Evolutionary conservation across 2,113 vertebrate species (phyloP), one percentile per base, ranked within the genome.

Genomic region (Poecilia latipinna): DNA sequence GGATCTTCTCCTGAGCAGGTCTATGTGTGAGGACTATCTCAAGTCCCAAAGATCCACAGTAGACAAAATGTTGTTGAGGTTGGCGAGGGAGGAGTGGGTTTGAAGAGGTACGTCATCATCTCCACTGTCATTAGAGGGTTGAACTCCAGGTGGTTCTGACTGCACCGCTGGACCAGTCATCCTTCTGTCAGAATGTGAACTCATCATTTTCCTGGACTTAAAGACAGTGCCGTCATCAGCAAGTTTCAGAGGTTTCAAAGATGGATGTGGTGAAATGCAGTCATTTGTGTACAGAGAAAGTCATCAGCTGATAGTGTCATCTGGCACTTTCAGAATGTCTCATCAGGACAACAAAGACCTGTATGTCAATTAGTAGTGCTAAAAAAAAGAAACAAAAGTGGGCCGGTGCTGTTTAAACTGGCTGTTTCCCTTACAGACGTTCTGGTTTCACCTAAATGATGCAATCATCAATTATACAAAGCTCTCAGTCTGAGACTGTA

Each of bases 391-490:
- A 85, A 29, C 2, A 29, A 29, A 29, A 91, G 68, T 84, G 85
- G 88, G 85, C 39, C 86, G 84, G 0, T 10, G 31, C 39, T 42
- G 73, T 63, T 82, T 74, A 60, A 75, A 80, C 75, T 72, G 67
- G 78, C 71, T 76, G 76, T 51, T 2, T 35, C 1, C 65, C 48
- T 78, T 57, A 57, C 32, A 75, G 66, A 72, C 71, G 1, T 70
- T 75, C 28, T 75, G 69, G 29, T 77, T 72, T 37, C 54, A 42
- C 54, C 48, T 68, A 29, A 75, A 74, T 91, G 91, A 91, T 69
- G 90, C 88, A 92, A 91, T 6, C 3, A 62, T 73, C 33, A 8
- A 79, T 88, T 79, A 78, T 85, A 39, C 67, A 68, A 29, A 73
- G 88, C 76, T 83, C 72, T 88, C 57, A 69, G 80, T 70, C 61